A percentile compares a stretch with the other conserved stretches of the same genome.
Conservation (phyloP, 92 coral and sea anemone genomes). For the Epizoanthus stellaris region DNA sequence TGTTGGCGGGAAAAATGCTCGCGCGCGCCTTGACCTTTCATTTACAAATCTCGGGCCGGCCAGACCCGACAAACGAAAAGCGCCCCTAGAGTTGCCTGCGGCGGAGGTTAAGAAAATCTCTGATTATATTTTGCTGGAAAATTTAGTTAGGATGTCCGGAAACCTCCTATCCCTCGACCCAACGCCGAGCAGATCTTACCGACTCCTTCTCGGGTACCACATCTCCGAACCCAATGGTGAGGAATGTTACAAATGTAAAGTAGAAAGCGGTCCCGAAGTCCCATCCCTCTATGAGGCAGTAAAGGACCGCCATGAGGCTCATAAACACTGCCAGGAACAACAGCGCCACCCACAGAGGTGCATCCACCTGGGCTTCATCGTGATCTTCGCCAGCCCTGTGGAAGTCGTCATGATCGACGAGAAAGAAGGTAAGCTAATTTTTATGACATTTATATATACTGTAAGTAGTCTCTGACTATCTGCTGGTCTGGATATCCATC, state of each 20-base stretch:
- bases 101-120: too few species aligned
- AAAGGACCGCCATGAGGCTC: conserved; percentile 61
- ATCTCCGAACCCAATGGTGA: conserved; percentile 90
- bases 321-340: conserved; percentile 69
- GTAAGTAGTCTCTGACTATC: too few species aligned
- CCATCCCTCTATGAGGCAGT: conserved; percentile 86
- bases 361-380: conserved; percentile 75
- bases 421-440: too few species aligned
- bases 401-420: neutral
- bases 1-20: too few species aligned
- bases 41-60: too few species aligned
- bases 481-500: too few species aligned
- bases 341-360: conserved; percentile 85
- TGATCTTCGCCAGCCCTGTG: conserved; percentile 47
- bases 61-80: too few species aligned
- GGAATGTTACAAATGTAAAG: conserved; percentile 75
- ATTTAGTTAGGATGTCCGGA: neutral
- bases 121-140: too few species aligned
- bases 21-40: too few species aligned
- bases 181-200: conserved; percentile 24
- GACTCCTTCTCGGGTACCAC: conserved; percentile 76
- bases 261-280: conserved; percentile 89
- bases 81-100: too few species aligned
- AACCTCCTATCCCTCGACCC: neutral
- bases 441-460: too few species aligned